Evolutionary conservation across 1,140 invertebrate species (phyloP).

Genomic region (Thaumetopoea pityocampa): DNA sequence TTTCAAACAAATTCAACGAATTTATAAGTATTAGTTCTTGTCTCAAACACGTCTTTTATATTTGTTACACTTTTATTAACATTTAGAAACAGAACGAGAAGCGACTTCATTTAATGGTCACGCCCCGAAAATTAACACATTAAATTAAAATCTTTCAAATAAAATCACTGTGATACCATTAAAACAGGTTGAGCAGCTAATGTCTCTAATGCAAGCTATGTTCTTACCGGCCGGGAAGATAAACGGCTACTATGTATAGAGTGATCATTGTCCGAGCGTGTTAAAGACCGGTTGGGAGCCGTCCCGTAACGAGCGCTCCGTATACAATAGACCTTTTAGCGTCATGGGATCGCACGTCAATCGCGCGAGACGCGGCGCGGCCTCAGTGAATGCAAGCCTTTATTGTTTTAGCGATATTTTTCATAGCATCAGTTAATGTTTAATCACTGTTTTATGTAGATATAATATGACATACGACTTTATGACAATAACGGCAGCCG

Average conservation of each 20-base stretch:
- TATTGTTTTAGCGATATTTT: slow-evolving; percentile 36
- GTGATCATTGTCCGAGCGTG: slow-evolving; percentile 68
- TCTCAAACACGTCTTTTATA: too few species aligned
- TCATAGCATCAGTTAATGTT: slow-evolving; percentile 12
- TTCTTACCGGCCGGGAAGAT: slow-evolving; percentile 26
- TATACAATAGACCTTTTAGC: slow-evolving; percentile 75
- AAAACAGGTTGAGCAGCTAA: slow-evolving; percentile 20
- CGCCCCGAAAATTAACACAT: slow-evolving; percentile 8
- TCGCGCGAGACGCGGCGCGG: slow-evolving; percentile 40
- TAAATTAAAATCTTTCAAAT: slow-evolving; percentile 1
- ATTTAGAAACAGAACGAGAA: too few species aligned
- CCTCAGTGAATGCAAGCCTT: slow-evolving; percentile 42
- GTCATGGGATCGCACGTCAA: slow-evolving; percentile 67
- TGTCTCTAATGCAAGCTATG: slow-evolving; percentile 23
- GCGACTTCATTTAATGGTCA: slow-evolving; percentile 2
- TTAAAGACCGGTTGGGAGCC: slow-evolving; percentile 66
- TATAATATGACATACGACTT: too few species aligned
- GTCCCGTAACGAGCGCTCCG: slow-evolving; percentile 63
- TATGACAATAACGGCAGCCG: too few species aligned
- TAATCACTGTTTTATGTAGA: slow-evolving; percentile 13
- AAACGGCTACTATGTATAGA: slow-evolving; percentile 55
- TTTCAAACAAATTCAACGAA: too few species aligned
- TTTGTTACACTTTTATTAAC: too few species aligned
- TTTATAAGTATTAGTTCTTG: too few species aligned
- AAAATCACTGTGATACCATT: slow-evolving; percentile 4